Conservation (phyloP, 2,113 vertebrate genomes). For the Ahaetulla prasina region DNA sequence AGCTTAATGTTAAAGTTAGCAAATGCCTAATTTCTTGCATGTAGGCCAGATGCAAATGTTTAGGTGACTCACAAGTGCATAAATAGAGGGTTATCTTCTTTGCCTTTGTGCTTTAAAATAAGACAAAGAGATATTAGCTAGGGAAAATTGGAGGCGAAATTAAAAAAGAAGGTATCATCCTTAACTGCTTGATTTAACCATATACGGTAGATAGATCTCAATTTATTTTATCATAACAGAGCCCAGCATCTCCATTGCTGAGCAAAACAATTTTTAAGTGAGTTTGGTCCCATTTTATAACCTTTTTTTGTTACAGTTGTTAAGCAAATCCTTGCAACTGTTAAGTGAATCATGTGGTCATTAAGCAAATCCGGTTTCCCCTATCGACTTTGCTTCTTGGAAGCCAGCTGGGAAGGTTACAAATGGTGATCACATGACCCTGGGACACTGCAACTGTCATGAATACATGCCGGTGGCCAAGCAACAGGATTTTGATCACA, state of each 20-base stretch:
- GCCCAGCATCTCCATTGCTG: neutral
- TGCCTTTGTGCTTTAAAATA: neutral
- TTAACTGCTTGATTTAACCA: neutral
- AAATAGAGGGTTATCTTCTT: neutral
- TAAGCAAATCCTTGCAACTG: neutral
- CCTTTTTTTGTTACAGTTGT: neutral
- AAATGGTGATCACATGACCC: neutral
- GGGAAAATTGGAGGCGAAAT: too few relatives aligned
- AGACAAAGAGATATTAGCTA: neutral
- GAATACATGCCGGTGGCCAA: neutral
- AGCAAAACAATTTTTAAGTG: neutral
- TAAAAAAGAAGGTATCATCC: neutral
- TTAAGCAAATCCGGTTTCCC: neutral
- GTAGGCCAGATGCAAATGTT: neutral
- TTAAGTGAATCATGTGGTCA: neutral
- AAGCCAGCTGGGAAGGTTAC: neutral
- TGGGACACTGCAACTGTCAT: neutral
- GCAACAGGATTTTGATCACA: neutral
- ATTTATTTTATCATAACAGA: neutral
- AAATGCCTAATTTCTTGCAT: neutral
- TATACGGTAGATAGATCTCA: neutral
- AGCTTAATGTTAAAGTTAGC: neutral
- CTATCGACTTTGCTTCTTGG: neutral
- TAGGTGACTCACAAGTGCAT: neutral
- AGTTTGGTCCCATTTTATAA: neutral